These are phyloP conservation scores for Coecobrya sp. DNA, from an alignment of 2,888 invertebrate genomes.

Conservation along the genomic window DNA sequence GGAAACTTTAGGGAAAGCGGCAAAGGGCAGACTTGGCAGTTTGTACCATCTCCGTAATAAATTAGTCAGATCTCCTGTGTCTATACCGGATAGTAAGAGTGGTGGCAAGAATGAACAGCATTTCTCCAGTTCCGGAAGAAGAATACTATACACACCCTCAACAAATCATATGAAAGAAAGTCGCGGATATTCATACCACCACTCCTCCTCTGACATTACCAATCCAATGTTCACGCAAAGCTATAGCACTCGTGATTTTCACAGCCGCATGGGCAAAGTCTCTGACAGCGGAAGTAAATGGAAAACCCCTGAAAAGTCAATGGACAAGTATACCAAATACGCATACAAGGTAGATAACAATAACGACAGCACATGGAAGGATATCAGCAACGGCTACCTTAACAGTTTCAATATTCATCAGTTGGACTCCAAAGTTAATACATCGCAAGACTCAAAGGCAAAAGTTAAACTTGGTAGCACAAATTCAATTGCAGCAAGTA, in stretches of 20 bases:
- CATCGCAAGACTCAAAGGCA: slow-evolving; percentile 54
- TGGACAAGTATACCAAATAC: slow-evolving; percentile 84
- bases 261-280: slow-evolving; percentile 85
- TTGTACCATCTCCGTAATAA: slow-evolving; percentile 86
- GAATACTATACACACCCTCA: slow-evolving; percentile 38
- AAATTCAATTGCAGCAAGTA: not conserved
- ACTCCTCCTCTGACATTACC: slow-evolving; percentile 83
- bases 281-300: slow-evolving; percentile 78
- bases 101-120: slow-evolving; percentile 1
- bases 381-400: slow-evolving; percentile 42
- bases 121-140: slow-evolving; percentile 20
- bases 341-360: slow-evolving; percentile 81
- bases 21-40: slow-evolving; percentile 84
- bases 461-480: slow-evolving; percentile 61
- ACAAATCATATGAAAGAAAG: slow-evolving; percentile 83
- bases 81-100: slow-evolving; percentile 28
- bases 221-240: slow-evolving; percentile 79
- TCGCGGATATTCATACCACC: slow-evolving; percentile 86
- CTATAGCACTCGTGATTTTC: slow-evolving; percentile 83
- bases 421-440: slow-evolving; percentile 54
- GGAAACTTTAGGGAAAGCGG: slow-evolving; percentile 84
- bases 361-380: slow-evolving; percentile 42
- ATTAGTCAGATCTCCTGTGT: slow-evolving; percentile 72
- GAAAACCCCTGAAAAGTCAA: slow-evolving; percentile 81
- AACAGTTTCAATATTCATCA: slow-evolving; percentile 85